These are phyloP conservation scores for Caradrina kadenii DNA, from an alignment of 2,888 invertebrate species.

Conservation along the genomic window DNA sequence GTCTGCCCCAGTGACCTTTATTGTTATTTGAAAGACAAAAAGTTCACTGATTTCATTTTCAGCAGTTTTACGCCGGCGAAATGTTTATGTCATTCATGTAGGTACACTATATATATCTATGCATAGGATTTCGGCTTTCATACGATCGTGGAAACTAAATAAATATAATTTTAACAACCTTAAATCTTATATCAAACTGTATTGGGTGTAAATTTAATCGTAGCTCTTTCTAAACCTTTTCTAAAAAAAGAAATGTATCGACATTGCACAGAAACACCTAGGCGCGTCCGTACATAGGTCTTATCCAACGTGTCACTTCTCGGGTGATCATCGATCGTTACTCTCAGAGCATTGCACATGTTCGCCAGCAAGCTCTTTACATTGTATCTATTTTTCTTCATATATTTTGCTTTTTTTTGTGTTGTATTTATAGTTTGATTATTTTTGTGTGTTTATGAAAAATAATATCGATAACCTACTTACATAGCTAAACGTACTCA, in stretches of 20 bases:
- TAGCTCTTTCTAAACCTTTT: neutral
- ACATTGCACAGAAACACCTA: neutral
- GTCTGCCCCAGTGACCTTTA: slow-evolving; percentile 57
- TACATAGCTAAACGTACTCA: no score
- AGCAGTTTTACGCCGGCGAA: slow-evolving; percentile 3
- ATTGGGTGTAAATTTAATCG: neutral
- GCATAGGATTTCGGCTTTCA: neutral
- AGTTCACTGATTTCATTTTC: slow-evolving; percentile 48
- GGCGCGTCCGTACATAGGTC: slow-evolving; percentile 7
- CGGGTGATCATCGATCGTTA: slow-evolving; percentile 47
- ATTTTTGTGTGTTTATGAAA: no score
- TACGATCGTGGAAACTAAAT: neutral
- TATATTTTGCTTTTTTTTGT: slow-evolving; percentile 2
- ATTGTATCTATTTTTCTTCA: slow-evolving; percentile 9
- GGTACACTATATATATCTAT: neutral
- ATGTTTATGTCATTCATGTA: slow-evolving; percentile 5
- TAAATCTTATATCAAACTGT: neutral
- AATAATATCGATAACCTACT: no score
- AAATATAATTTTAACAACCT: slow-evolving; percentile 1
- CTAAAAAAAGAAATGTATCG: slow-evolving; percentile 7
- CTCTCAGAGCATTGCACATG: slow-evolving; percentile 41
- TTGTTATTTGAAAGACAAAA: slow-evolving; percentile 44
- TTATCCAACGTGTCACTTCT: slow-evolving; percentile 20
- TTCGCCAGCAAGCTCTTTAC: slow-evolving; percentile 20
- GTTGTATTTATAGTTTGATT: neutral